Base-by-base conservation (phyloP, 2,888 invertebrate genomes). In the Noctua janthina region DNA sequence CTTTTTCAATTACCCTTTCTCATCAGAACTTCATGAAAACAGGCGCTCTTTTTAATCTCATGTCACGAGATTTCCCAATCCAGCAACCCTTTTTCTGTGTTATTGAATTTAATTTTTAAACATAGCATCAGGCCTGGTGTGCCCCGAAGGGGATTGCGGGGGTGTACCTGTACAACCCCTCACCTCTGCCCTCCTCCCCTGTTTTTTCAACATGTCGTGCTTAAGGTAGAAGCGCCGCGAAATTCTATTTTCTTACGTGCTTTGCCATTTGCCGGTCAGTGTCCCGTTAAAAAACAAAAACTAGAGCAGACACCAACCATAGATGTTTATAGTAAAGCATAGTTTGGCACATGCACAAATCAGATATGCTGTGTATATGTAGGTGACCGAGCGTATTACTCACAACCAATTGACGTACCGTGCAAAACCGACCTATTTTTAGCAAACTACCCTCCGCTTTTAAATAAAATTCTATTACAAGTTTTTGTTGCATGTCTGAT, bases 301-400 rank as follows among this genome's bases (percentile, higher is more conserved):
- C 46, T 81, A 67, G 71, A 74, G 23, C 80, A 68, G 39, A 70
- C 17, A 70, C 29, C 1, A 29, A 39, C 56, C 29, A 62, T 51
- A 43, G n/a, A 46, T 39, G 15, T 46, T 72, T 46, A 46, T 46
- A 66, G 74, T 75, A 66, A 68, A 72, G 54, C 23, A 20, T n/a
- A 82, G 72, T 83, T 78, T 85, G 84, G 85, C 85, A 87, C 56
- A 69, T 62, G 62, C 62, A 59, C 85, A 85, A 85, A 83, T 85
- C 87, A 79, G 85, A 87, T 83, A 83, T 35, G 17, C 54, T 15
- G 51, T 75, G 76, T 76, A 72, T 23, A 56, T 75, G 74, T 83
- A 72, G 83, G 87, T 77, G 77, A 64, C 79, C 68, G 72, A 72
- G 74, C 64, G 79, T 56, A 76, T 72, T 74, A 74, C 76, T 86